Evolutionary conservation across 2,113 vertebrate species (phyloP).

Genomic region (Callaeas wilsoni): DNA sequence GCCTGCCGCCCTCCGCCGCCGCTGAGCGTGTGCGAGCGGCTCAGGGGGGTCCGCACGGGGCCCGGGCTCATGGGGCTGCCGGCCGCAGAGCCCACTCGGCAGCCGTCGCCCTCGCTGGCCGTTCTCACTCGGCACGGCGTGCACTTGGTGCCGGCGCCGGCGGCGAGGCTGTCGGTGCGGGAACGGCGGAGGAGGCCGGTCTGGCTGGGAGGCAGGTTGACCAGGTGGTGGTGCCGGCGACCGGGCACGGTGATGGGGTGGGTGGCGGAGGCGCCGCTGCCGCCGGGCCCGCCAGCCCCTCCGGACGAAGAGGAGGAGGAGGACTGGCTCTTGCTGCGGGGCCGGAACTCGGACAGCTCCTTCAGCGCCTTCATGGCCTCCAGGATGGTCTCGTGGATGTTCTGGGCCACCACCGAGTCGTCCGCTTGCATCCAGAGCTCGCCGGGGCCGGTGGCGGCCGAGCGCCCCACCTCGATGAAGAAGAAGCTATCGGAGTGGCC

Average conservation of each 20-base stretch:
- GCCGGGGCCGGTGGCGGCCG: constrained; percentile 92
- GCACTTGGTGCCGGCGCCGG: constrained; percentile 64
- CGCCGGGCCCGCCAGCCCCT: neutral
- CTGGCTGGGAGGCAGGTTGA: constrained; percentile 87
- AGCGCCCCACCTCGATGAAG: constrained; percentile 96
- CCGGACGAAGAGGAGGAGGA: constrained; percentile 75
- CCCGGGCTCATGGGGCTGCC: constrained; percentile 89
- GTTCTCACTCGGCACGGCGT: constrained; percentile 81
- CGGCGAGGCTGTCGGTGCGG: constrained; percentile 82
- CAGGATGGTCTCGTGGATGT: constrained; percentile 95
- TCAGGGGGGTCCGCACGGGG: constrained; percentile 78
- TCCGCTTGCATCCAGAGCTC: constrained; percentile 99
- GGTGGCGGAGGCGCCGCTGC: constrained; percentile 66
- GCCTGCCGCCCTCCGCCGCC: constrained; percentile 41
- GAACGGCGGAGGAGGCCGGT: constrained; percentile 83
- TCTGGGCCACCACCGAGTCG: constrained; percentile 96
- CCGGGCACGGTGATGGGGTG: constrained; percentile 84
- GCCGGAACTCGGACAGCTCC: constrained; percentile 93
- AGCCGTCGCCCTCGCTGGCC: constrained; percentile 82
- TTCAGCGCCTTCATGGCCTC: constrained; percentile 98
- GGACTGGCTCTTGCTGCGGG: constrained; percentile 97
- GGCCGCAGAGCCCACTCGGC: constrained; percentile 77
- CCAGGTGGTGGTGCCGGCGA: constrained; percentile 79
- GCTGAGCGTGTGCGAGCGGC: constrained; percentile 84
- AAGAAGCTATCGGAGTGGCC: constrained; percentile 98